Conservation (phyloP, 2,888 invertebrate genomes). For the Thecocarcelia acutangulata region DNA sequence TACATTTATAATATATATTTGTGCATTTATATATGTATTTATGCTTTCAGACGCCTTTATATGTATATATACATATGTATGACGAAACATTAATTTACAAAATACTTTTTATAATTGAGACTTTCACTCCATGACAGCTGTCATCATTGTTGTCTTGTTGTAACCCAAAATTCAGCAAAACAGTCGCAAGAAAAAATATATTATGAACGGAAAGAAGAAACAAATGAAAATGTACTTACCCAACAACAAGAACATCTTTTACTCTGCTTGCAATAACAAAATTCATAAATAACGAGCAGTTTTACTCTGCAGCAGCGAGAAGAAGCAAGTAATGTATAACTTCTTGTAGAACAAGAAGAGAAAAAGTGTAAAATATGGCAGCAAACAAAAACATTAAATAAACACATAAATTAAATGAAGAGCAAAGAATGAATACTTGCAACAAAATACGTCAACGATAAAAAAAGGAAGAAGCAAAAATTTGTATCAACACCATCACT, state of each 20-base stretch:
- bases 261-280: slow-evolving; percentile 6
- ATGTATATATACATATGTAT: no score
- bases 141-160: slow-evolving; percentile 68
- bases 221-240: slow-evolving; percentile 44
- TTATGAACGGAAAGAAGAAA: slow-evolving; percentile 25
- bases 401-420: slow-evolving; percentile 67
- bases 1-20: no score
- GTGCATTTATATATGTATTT: no score
- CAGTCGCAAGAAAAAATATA: slow-evolving; percentile 9
- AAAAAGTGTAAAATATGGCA: slow-evolving; percentile 60
- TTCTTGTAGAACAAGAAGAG: slow-evolving; percentile 16
- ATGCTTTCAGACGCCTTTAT: neutral
- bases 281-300: slow-evolving; percentile 40
- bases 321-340: slow-evolving; percentile 8
- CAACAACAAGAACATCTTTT: slow-evolving; percentile 15
- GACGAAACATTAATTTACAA: slow-evolving; percentile 59
- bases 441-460: neutral
- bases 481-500: neutral
- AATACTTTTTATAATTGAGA: slow-evolving; percentile 64
- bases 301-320: slow-evolving; percentile 1
- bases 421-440: slow-evolving; percentile 32
- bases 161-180: slow-evolving; percentile 48
- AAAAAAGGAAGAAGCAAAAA: neutral
- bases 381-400: slow-evolving; percentile 67
- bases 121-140: slow-evolving; percentile 64